These are phyloP conservation scores for Melanerpes aurifrons DNA, from an alignment of 2,113 vertebrate genomes.

Conservation along the genomic window DNA sequence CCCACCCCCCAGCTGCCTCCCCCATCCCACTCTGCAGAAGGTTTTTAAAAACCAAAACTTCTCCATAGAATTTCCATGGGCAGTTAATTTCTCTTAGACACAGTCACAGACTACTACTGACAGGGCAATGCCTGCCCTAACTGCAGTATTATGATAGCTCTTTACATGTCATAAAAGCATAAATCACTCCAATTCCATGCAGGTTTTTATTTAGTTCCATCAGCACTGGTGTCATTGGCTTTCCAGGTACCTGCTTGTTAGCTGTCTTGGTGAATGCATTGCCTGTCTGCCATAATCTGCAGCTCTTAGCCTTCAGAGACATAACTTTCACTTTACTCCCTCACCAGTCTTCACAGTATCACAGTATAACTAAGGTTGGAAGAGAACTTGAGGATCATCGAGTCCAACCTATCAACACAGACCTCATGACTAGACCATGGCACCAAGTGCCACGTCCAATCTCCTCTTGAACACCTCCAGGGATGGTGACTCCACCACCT, in stretches of 20 bases:
- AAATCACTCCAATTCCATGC: neutral
- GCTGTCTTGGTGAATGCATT: neutral
- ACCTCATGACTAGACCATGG: too few species aligned
- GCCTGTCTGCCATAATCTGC: neutral
- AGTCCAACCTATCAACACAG: too few species aligned
- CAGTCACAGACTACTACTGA: neutral
- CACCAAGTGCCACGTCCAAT: too few species aligned
- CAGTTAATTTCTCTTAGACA: neutral
- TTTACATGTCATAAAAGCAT: neutral
- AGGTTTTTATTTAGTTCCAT: neutral
- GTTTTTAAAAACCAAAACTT: neutral
- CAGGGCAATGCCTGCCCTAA: neutral
- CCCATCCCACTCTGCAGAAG: accelerated
- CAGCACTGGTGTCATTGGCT: neutral
- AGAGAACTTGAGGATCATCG: too few species aligned
- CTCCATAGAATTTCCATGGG: neutral
- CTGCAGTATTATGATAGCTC: neutral
- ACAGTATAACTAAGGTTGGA: too few species aligned
- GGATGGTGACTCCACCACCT: too few species aligned
- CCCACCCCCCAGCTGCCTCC: too few species aligned
- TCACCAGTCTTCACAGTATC: neutral
- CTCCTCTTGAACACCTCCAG: too few species aligned
- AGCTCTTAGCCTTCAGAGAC: neutral
- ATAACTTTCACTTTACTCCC: neutral
- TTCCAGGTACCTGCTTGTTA: neutral